Evolutionary conservation across 2,888 invertebrate species (phyloP), one percentile per base, ranked within the genome.

Genomic region (Trilocha varians): DNA sequence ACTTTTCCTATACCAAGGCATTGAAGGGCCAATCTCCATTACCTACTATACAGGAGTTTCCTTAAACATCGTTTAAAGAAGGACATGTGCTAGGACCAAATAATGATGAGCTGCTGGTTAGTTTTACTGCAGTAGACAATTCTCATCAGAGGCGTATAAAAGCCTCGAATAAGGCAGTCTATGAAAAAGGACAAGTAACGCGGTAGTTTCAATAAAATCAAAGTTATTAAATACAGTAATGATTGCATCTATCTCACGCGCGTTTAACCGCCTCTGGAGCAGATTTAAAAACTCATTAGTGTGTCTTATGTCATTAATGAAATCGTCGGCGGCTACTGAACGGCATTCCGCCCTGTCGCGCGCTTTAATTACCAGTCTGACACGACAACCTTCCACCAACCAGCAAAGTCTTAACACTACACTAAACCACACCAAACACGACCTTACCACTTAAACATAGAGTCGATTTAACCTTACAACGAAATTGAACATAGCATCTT

Each of bases 301-400:
- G 64, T 64, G 65, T 64, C 74, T 78, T 72, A 78, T 74, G 74
- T 70, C 73, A 68, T 74, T 78, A 78, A 70, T 72, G 72, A 69
- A 68, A 73, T 77, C 70, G 71, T 69, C 74, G 60, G 55, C 63
- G 56, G 78, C 79, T 78, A 76, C 78, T 66, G 77, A 63, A 55
- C 63, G 61, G 62, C 66, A 66, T 73, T 72, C 70, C 71, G 61
- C 54, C 60, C 52, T 66, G 71, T 69, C 71, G 62, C 59, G 45
- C 57, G 55, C 53, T 49, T 57, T 65, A 57, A 61, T 61, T 61
- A 62, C 62, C 55, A 52, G 50, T 55, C 48, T 64, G 59, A 66
- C 59, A 59, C 54, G 56, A 56, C 55, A 56, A 59, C 55, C 57
- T 51, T 50, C 48, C 47, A 42, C 41, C 42, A 40, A 49, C 50